Evolutionary conservation across 2,113 vertebrate genomes (phyloP), one percentile per base, ranked within the genome.

Genomic region (Mugil cephalus): DNA sequence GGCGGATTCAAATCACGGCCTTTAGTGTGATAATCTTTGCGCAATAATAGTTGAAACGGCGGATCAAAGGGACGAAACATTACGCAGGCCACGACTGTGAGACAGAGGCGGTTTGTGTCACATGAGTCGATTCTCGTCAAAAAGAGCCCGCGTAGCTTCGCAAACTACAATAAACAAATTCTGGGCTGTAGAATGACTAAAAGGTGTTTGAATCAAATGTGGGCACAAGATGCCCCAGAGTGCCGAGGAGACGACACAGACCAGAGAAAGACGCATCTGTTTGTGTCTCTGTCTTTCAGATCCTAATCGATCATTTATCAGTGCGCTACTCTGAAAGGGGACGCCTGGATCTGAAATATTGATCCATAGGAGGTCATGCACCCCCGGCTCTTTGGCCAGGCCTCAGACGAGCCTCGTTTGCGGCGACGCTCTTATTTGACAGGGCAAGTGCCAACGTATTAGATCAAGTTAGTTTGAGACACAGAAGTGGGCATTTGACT

Each of bases 291-390:
- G 81, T 84, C 86, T 91, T 84, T 91, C 84, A 79, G 69, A 86
- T 91, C 79, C 75, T 69, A 89, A 89, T 91, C 88, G 93, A 93
- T 91, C 90, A 93, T 93, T 89, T 94, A 91, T 94, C 87, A 89
- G 82, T 70, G 83, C 51, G 87, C 84, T 82, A 72, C 91, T 90
- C 90, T 84, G 82, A 80, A 87, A 58, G 89, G 80, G 88, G 84
- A 88, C 89, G 89, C 90, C 85, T 90, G 93, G 88, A 89, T 90
- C 88, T 82, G 72, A 45, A 39, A 10, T 70, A 91, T 90, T 65
- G 92, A 92, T 93, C 89, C 64, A 78, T 67, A 47, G 60, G 86
- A 87, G 89, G 89, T 94, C 92, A 91, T 59, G 88, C 90, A 85
- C 88, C 80, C 61, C 62, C 54, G 75, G 82, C 83, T 87, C 88